Base-by-base conservation (phyloP, 1,140 invertebrate genomes). In the Drosophila burlai region DNA sequence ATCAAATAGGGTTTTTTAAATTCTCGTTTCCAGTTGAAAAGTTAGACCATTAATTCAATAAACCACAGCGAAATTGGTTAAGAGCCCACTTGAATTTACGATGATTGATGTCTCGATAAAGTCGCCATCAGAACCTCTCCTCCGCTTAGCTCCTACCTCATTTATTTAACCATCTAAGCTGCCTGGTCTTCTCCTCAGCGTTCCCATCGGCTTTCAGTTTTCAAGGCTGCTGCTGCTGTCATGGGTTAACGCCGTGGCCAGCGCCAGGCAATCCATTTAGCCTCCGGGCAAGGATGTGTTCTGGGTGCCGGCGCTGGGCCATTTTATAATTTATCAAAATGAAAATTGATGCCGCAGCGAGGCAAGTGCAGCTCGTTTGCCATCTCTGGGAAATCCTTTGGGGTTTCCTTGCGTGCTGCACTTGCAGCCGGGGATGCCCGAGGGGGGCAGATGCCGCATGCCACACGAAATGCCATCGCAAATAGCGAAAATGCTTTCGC, bases 281-380 rank as follows among this genome's bases (percentile, higher is more conserved):
- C 34, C 72, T 42, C 43, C 52, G 67, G 65, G 40, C 24, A 65
- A 46, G 59, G 66, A 73, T 73, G 55, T 74, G 58, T 61, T 69
- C 67, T 46, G 67, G 67, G 55, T 68, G 76, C 58, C 80, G 69
- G 55, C 42, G 62, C 63, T 71, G 73, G 67, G 84, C 65, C 73
- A 83, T 90, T 90, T 90, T 81, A 90, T 90, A 89, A 89, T 89
- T 90, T 89, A 89, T 89, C 84, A 89, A 90, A 89, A 89, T 89
- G 84, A 90, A 84, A 89, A 89, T 89, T 90, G 84, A 89, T 89
- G 84, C 76, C 71, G 71, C 57, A 47, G 72, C 46, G 68, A 50
- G 55, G 83, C 72, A 74, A 82, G 73, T 85, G 79, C 75, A 84
- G 74, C 60, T 85, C 62, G 57, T 59, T 71, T 58, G 45, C 55